A percentile compares a stretch with the other conserved stretches of the same genome.
Evolutionary conservation across 2,888 invertebrate genomes (phyloP).

Genomic region (Tubulanus polymorphus): DNA sequence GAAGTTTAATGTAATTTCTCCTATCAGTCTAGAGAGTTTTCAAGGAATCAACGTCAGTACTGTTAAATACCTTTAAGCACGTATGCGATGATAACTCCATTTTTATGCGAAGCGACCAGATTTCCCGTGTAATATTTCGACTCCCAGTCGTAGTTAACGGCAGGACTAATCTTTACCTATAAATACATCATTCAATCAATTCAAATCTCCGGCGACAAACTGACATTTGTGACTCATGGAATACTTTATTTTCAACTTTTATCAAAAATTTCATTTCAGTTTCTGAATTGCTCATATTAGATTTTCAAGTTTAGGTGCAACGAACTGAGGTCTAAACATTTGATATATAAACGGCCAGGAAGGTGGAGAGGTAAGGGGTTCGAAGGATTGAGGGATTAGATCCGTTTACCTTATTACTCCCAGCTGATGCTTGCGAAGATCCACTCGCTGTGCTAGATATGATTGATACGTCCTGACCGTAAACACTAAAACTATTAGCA

Average conservation of each 20-base stretch:
- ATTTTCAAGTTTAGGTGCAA: no score
- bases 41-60: no score
- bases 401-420: slow-evolving; percentile 51
- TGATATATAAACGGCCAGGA: no score
- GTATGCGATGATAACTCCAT: slow-evolving; percentile 83
- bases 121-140: slow-evolving; percentile 81
- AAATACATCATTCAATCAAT: slow-evolving; percentile 6
- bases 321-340: no score
- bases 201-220: background rate
- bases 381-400: no score
- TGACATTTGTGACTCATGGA: background rate
- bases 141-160: slow-evolving; percentile 93
- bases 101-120: slow-evolving; percentile 80
- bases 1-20: no score
- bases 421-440: slow-evolving; percentile 25
- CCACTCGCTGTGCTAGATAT: slow-evolving; percentile 30
- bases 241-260: slow-evolving; percentile 5
- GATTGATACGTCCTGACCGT: slow-evolving; percentile 54
- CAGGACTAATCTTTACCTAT: slow-evolving; percentile 79
- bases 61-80: slow-evolving; percentile 73
- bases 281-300: background rate
- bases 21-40: no score
- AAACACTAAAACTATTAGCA: slow-evolving; percentile 38
- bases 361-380: no score
- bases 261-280: no score